These are phyloP conservation scores for Cataglyphis rosenhaueri DNA, from an alignment of 2,888 invertebrate species.

Conservation along the genomic window DNA sequence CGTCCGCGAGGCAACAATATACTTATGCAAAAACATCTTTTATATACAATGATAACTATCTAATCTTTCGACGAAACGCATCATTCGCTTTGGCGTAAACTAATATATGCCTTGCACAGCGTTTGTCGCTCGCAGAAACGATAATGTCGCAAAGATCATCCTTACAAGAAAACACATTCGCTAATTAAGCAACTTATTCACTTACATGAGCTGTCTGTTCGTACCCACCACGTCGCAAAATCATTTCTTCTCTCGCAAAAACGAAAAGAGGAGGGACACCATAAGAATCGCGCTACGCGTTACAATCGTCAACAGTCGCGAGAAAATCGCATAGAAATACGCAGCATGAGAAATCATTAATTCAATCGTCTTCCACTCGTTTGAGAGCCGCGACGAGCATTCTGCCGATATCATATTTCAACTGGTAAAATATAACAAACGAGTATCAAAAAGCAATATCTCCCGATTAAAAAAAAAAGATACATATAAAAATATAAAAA, in stretches of 20 bases:
- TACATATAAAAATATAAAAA: neutral
- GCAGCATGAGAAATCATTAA: conserved; percentile 64
- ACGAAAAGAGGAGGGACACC: neutral
- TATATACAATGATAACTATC: conserved; percentile 27
- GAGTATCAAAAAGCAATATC: conserved; percentile 20
- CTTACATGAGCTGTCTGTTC: conserved; percentile 73
- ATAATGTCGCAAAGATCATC: neutral
- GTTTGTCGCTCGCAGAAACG: neutral
- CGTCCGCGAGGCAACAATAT: conserved; percentile 39
- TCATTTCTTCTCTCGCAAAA: conserved; percentile 14
- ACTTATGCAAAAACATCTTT: conserved; percentile 31
- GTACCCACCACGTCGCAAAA: neutral
- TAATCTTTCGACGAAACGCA: conserved; percentile 11
- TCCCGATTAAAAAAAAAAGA: conserved; percentile 26
- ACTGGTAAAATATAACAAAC: conserved; percentile 16
- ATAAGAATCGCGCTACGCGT: conserved; percentile 30
- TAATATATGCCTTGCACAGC: neutral
- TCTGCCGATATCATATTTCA: conserved; percentile 9
- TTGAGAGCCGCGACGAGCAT: conserved; percentile 2
- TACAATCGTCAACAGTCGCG: conserved; percentile 74
- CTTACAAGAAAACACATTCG: conserved; percentile 5
- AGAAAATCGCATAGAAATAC: conserved; percentile 47
- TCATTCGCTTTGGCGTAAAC: conserved; percentile 8
- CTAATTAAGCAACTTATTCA: conserved; percentile 75
- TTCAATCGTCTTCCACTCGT: conserved; percentile 25